These are phyloP conservation scores for Anastrepha obliqua DNA, from an alignment of 1,140 invertebrate genomes.

Conservation along the genomic window DNA sequence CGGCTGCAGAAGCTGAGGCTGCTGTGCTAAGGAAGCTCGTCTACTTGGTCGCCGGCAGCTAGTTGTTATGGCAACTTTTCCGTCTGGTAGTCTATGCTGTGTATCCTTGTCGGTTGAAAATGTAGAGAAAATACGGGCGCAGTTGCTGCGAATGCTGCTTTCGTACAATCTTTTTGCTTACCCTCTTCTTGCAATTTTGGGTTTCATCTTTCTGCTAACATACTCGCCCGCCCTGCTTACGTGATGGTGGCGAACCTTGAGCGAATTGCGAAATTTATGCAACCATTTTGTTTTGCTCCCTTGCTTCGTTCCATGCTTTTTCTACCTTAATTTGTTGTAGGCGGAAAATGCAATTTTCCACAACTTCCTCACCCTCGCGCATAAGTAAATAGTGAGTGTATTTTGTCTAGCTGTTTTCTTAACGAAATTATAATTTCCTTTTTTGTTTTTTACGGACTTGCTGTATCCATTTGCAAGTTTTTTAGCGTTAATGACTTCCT, in stretches of 20 bases:
- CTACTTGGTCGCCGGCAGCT: too few species aligned
- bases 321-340: not conserved
- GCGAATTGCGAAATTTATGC: constrained; percentile 7
- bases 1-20: too few species aligned
- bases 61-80: too few species aligned
- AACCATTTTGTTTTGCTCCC: not conserved
- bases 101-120: too few species aligned
- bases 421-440: not conserved
- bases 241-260: not conserved
- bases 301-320: not conserved
- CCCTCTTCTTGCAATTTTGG: too few species aligned
- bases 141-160: too few species aligned
- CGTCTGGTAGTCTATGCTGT: too few species aligned
- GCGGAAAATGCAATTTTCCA: constrained; percentile 2
- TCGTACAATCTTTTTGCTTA: too few species aligned
- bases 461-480: not conserved
- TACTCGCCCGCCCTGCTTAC: not conserved
- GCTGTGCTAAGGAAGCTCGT: too few species aligned
- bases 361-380: not conserved
- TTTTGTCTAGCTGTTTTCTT: not conserved
- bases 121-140: too few species aligned
- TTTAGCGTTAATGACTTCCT: not conserved
- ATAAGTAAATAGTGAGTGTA: not conserved
- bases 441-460: not conserved
- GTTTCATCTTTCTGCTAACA: too few species aligned